phyloP scores from a whole-genome alignment of 2,888 invertebrate species.

The Drosophila macrothrix region DNA sequence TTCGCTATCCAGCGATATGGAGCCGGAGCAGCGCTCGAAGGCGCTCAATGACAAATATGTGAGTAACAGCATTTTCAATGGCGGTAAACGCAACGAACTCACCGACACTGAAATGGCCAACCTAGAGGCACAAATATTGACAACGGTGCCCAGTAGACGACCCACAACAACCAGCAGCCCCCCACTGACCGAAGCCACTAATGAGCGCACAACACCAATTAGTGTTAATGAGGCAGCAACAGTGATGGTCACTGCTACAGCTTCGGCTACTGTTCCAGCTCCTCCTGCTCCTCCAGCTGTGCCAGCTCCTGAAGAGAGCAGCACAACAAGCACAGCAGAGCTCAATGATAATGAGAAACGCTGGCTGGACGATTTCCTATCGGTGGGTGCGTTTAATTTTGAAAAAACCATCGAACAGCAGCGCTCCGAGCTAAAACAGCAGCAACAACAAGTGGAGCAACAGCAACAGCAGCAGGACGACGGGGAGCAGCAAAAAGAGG shows the following conservation, averaged over 20 bases:
- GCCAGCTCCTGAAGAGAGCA: background rate
- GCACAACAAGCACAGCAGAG: conserved; percentile 60
- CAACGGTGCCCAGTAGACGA: conserved; percentile 30
- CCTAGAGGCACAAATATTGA: conserved; percentile 82
- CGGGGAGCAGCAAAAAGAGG: conserved; percentile 12
- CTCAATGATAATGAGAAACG: conserved; percentile 82
- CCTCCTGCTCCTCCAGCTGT: background rate
- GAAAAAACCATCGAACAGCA: conserved; percentile 67
- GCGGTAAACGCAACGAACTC: conserved; percentile 81
- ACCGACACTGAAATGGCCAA: conserved; percentile 79
- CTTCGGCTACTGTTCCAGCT: background rate
- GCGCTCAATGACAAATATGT: conserved; percentile 81
- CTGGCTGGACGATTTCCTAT: conserved; percentile 83
- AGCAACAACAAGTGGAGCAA: conserved; percentile 27
- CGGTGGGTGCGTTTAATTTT: conserved; percentile 83
- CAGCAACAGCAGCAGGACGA: conserved; percentile 18
- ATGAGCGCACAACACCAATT: conserved; percentile 67
- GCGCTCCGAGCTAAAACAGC: conserved; percentile 48
- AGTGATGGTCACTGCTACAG: conserved; percentile 21
- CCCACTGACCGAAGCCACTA: conserved; percentile 45
- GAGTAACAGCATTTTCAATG: conserved; percentile 82
- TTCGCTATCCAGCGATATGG: conserved; percentile 37
- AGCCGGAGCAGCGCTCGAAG: conserved; percentile 53
- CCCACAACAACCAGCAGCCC: conserved; percentile 10
- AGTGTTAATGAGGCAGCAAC: conserved; percentile 62